Evolutionary conservation across 2,113 vertebrate species (phyloP).

Genomic region (Octodon degus): DNA sequence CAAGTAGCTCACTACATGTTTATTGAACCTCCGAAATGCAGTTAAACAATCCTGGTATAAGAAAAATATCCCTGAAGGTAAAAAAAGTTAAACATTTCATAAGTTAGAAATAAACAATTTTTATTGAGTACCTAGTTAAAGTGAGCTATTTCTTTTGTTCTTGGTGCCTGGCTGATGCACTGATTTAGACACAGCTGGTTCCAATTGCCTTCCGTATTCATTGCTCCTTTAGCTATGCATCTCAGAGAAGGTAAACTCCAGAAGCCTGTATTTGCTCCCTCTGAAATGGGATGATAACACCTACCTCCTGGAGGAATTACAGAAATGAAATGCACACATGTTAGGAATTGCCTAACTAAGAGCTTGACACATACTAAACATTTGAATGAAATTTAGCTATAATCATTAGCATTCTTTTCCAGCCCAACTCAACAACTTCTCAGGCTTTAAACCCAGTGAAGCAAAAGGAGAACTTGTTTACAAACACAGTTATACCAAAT

Average conservation of each 20-base stretch:
- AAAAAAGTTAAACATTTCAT: neutral
- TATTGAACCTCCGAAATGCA: neutral
- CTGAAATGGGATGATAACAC: neutral
- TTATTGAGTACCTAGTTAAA: neutral
- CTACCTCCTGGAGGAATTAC: neutral
- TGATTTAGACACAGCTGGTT: neutral
- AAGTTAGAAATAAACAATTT: neutral
- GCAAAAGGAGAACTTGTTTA: slow-evolving; percentile 35
- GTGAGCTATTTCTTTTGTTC: neutral
- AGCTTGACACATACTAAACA: neutral
- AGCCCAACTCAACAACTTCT: neutral
- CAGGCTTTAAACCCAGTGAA: slow-evolving; percentile 9
- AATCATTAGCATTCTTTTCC: slow-evolving; percentile 4
- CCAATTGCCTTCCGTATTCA: neutral
- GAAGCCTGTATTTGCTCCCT: neutral
- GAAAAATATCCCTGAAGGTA: neutral
- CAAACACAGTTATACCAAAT: slow-evolving; percentile 57
- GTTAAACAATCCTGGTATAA: neutral
- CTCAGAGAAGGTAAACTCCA: neutral
- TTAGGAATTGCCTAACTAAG: neutral
- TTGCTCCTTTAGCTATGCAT: neutral
- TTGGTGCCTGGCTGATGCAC: neutral
- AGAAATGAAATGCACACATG: neutral
- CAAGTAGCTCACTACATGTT: neutral
- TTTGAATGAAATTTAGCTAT: neutral